These are phyloP conservation scores for Muntiacus muntjak DNA, from an alignment of 2,113 vertebrate species.

Conservation along the genomic window DNA sequence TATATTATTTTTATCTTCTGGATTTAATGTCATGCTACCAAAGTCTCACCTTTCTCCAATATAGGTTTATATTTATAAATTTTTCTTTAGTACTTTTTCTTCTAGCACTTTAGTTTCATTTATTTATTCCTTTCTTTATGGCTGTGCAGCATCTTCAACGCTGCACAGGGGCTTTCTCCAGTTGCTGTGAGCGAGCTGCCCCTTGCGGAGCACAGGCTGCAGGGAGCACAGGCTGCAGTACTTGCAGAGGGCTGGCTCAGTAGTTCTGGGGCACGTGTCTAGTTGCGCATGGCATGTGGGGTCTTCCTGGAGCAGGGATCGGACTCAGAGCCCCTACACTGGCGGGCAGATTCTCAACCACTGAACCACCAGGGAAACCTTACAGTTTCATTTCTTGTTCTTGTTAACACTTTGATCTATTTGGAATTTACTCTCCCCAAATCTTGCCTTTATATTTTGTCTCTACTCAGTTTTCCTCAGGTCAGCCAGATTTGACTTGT, in stretches of 20 bases:
- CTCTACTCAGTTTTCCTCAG: neutral
- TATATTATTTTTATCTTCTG: neutral
- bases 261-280: neutral
- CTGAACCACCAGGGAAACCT: neutral
- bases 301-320: neutral
- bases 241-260: neutral
- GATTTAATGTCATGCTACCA: neutral
- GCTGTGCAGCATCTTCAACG: neutral
- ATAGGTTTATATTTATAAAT: neutral
- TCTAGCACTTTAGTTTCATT: neutral
- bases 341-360: neutral
- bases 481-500: neutral
- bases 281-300: neutral
- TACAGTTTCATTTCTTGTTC: neutral
- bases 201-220: neutral
- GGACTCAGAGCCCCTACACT: neutral
- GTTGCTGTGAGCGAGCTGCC: neutral
- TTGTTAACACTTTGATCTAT: neutral
- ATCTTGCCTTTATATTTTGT: neutral
- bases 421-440: neutral
- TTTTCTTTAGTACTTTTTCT: neutral
- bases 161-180: neutral
- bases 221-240: neutral
- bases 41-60: neutral
- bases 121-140: neutral